phyloP scores from a whole-genome alignment of 2,113 vertebrate species.

The Microtus montanus region DNA sequence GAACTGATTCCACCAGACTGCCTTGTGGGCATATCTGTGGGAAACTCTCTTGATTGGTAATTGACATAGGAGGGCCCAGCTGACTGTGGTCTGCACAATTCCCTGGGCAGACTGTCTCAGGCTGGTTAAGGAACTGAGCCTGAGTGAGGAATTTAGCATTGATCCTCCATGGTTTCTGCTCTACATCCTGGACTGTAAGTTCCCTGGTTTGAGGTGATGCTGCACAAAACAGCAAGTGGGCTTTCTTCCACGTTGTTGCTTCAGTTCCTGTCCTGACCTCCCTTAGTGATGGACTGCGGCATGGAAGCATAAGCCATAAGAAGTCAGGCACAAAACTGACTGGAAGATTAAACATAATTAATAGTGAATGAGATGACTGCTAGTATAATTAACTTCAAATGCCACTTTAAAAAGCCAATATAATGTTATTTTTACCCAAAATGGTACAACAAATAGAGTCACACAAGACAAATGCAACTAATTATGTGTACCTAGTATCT shows the following conservation, averaged over 20 bases:
- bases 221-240: too few species aligned
- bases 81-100: background rate
- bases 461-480: background rate
- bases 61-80: background rate
- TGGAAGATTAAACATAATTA: background rate
- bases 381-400: background rate
- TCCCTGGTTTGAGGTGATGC: too few species aligned
- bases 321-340: background rate
- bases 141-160: background rate
- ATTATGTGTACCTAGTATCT: too few species aligned
- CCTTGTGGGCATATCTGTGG: too few species aligned
- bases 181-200: too few species aligned
- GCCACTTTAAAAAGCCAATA: background rate
- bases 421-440: slow-evolving; percentile 18
- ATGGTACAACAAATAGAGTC: background rate
- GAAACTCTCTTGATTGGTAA: background rate
- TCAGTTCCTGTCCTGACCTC: too few species aligned
- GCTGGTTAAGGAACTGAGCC: background rate
- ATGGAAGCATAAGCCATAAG: too few species aligned
- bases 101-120: background rate
- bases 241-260: too few species aligned
- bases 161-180: too few species aligned
- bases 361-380: background rate
- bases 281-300: too few species aligned
- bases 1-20: too few species aligned